Conservation (phyloP, 2,888 invertebrate species). For the Lampropteryx suffumata region DNA sequence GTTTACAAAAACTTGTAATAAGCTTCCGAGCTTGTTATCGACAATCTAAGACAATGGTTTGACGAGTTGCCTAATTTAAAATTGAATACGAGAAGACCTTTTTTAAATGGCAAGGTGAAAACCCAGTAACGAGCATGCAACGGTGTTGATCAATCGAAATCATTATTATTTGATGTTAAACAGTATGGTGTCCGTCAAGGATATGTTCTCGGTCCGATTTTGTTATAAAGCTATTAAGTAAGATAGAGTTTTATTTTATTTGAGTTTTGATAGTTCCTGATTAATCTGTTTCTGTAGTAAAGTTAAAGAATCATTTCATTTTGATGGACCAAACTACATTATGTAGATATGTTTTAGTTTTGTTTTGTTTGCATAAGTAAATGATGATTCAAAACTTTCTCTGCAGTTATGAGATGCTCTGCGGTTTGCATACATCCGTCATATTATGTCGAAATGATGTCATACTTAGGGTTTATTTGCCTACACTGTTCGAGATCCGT, state of each 20-base stretch:
- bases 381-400: slow-evolving; percentile 26
- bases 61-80: slow-evolving; percentile 36
- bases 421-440: slow-evolving; percentile 27
- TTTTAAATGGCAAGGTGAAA: slow-evolving; percentile 42
- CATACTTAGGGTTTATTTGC: no score
- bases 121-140: slow-evolving; percentile 22
- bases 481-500: no score
- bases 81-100: slow-evolving; percentile 30
- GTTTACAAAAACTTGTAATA: slow-evolving; percentile 12
- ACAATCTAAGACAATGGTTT: slow-evolving; percentile 25
- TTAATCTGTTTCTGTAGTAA: no score
- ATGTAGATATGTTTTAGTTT: neutral
- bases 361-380: neutral
- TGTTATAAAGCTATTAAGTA: slow-evolving; percentile 2
- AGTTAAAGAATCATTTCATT: no score
- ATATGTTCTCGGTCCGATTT: slow-evolving; percentile 13
- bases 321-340: no score
- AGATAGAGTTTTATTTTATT: slow-evolving; percentile 2
- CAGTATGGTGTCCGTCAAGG: slow-evolving; percentile 21
- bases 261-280: no score
- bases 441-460: no score
- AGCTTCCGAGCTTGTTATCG: slow-evolving; percentile 27
- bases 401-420: slow-evolving; percentile 13
- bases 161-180: slow-evolving; percentile 18
- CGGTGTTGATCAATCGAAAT: slow-evolving; percentile 11